A percentile compares a stretch with the other conserved stretches of the same genome.
Evolutionary conservation across 1,140 invertebrate genomes (phyloP).

Genomic region (Nasonia longicornis): DNA sequence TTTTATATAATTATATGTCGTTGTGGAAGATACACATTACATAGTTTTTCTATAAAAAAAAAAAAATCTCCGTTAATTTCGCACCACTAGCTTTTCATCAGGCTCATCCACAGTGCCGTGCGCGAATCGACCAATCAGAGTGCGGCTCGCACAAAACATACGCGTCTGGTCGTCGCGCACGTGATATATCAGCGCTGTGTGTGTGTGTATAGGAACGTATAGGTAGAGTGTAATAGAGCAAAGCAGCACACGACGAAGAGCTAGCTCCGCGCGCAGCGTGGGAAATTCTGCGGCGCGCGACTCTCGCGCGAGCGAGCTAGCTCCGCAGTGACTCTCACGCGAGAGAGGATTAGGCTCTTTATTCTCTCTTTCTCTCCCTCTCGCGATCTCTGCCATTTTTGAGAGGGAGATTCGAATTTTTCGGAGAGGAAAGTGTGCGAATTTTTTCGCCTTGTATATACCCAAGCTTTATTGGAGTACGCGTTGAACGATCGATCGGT

Average conservation of each 20-base stretch:
- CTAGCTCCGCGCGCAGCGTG: conserved; percentile 54
- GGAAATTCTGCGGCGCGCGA: conserved; percentile 56
- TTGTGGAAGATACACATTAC: background rate
- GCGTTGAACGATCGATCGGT: too few species aligned
- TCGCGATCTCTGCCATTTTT: background rate
- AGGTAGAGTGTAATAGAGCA: background rate
- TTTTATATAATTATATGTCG: background rate
- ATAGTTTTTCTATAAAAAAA: too few species aligned
- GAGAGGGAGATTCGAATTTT: background rate
- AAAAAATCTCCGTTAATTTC: conserved; percentile 7
- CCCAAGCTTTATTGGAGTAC: too few species aligned
- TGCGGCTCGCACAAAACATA: background rate
- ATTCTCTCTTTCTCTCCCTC: too few species aligned
- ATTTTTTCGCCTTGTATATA: too few species aligned
- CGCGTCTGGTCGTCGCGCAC: background rate
- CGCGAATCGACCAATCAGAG: conserved; percentile 55
- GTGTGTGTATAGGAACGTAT: background rate
- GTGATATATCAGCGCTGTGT: background rate
- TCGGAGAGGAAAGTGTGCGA: background rate
- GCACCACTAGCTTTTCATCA: conserved; percentile 8
- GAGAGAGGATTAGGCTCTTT: background rate
- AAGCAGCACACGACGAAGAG: conserved; percentile 4
- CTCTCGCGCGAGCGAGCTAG: background rate
- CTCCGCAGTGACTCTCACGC: conserved; percentile 54
- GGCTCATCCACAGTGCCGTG: background rate